Evolutionary conservation across 2,113 vertebrate species (phyloP).

Genomic region (Siniperca chuatsi): DNA sequence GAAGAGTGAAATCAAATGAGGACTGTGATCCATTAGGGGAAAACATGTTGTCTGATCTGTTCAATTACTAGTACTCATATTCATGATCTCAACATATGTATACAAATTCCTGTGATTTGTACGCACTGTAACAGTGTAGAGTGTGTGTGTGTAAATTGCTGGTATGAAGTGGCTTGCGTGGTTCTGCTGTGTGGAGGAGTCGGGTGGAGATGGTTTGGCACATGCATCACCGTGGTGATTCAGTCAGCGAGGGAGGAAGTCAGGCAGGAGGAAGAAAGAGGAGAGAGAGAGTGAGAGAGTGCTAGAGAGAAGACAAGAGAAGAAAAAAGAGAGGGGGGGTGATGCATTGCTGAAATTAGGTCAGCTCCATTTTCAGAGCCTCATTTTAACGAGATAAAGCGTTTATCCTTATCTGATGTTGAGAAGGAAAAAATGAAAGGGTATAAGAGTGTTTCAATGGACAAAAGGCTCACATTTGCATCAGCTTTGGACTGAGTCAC

Average conservation of each 20-base stretch:
- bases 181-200: conserved; percentile 76
- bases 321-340: conserved; percentile 7
- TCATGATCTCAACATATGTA: conserved; percentile 49
- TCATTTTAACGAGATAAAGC: conserved; percentile 73
- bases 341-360: conserved; percentile 78
- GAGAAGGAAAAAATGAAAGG: conserved; percentile 32
- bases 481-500: conserved; percentile 42
- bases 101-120: conserved; percentile 47
- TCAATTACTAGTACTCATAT: conserved; percentile 42
- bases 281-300: conserved; percentile 33
- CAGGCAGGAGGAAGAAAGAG: conserved; percentile 61
- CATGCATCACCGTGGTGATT: conserved; percentile 81
- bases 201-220: conserved; percentile 77
- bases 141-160: conserved; percentile 41
- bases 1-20: conserved; percentile 26
- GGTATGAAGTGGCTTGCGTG: conserved; percentile 56
- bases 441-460: conserved; percentile 39
- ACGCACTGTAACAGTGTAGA: conserved; percentile 22
- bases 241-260: conserved; percentile 78
- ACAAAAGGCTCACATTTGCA: conserved; percentile 35
- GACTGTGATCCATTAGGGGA: conserved; percentile 7
- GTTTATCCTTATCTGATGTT: conserved; percentile 66
- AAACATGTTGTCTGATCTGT: conserved; percentile 51
- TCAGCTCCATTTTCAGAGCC: conserved; percentile 80
- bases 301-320: conserved; percentile 56